Evolutionary conservation across 2,888 invertebrate species (phyloP), one percentile per base, ranked within the genome.

Genomic region (Auanema sp.): DNA sequence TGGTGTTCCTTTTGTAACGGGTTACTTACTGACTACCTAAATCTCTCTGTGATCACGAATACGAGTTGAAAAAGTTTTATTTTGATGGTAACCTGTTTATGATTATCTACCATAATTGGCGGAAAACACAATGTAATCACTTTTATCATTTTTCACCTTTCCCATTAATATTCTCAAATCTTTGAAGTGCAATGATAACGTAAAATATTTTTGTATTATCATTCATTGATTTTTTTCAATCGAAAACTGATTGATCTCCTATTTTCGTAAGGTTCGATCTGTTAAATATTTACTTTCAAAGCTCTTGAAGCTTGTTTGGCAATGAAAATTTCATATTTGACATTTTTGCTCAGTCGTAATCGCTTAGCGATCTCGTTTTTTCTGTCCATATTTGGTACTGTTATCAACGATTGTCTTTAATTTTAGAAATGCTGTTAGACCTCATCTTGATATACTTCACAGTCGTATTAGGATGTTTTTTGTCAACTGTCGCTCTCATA

Each of bases 1-100:
- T 1, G 94, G 95, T 0, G 86, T 96, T 72, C 95, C 95, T 0
- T 91, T 92, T 81, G 92, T 96, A 64, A 85, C 87, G 68, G 96
- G 95, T 11, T 81, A 73, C 62, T 33, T 33, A 33, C 33, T 33
- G 4, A 33, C 33, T 33, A 5, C 33, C 8, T 33, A 33, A 33
- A 33, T 33, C 33, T 33, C 8, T 33, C 33, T 33, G 33, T 33
- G 33, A 33, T 33, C 6, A 8, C 16, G n/a, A 23, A 14, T 25
- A 24, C n/a, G 16, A 24, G 33, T 5, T 33, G n/a, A n/a, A n/a
- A n/a, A n/a, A n/a, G n/a, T 33, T 5, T 33, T 33, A 33, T 33
- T 33, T 8, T 33, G 8, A 33, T 8, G 33, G 33, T 8, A 33
- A 33, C 33, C 33, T 33, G 33, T 33, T 33, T 33, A 33, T 33